Conservation (phyloP, 2,888 invertebrate species). For the Raillietiella orientalis region DNA sequence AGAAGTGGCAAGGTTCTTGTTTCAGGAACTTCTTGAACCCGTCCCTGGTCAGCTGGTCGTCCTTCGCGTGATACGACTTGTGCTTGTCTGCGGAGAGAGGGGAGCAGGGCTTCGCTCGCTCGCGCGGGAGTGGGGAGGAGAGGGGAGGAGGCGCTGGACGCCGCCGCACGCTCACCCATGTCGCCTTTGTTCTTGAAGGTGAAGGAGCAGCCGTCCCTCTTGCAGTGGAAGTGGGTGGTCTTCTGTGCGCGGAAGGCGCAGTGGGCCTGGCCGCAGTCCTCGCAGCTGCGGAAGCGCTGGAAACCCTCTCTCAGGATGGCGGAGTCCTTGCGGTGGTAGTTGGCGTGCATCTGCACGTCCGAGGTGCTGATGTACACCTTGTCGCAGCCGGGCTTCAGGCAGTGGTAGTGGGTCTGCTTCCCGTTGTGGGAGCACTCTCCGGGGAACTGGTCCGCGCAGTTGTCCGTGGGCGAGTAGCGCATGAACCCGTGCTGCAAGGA, state of each 20-base stretch:
- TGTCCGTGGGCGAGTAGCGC: slow-evolving; percentile 74
- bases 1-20: slow-evolving; percentile 68
- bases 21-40: slow-evolving; percentile 98
- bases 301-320: slow-evolving; percentile 94
- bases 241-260: slow-evolving; percentile 77
- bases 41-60: slow-evolving; percentile 72
- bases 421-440: slow-evolving; percentile 53
- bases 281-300: slow-evolving; percentile 78
- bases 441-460: slow-evolving; percentile 60
- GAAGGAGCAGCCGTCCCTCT: slow-evolving; percentile 58
- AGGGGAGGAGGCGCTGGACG: too few species aligned
- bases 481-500: slow-evolving; percentile 82
- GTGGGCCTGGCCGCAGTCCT: slow-evolving; percentile 65
- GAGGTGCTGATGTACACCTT: slow-evolving; percentile 95
- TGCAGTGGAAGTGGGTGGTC: slow-evolving; percentile 91
- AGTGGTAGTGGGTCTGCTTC: slow-evolving; percentile 88
- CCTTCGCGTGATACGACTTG: slow-evolving; percentile 91
- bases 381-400: slow-evolving; percentile 28
- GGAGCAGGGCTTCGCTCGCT: too few species aligned
- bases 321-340: slow-evolving; percentile 89
- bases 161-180: slow-evolving; percentile 51
- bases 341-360: slow-evolving; percentile 97
- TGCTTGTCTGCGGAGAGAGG: slow-evolving; percentile 55
- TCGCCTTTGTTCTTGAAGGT: slow-evolving; percentile 98
- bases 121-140: too few species aligned